These are phyloP conservation scores for Xenus cinereus DNA, from an alignment of 2,113 vertebrate genomes.

Conservation along the genomic window DNA sequence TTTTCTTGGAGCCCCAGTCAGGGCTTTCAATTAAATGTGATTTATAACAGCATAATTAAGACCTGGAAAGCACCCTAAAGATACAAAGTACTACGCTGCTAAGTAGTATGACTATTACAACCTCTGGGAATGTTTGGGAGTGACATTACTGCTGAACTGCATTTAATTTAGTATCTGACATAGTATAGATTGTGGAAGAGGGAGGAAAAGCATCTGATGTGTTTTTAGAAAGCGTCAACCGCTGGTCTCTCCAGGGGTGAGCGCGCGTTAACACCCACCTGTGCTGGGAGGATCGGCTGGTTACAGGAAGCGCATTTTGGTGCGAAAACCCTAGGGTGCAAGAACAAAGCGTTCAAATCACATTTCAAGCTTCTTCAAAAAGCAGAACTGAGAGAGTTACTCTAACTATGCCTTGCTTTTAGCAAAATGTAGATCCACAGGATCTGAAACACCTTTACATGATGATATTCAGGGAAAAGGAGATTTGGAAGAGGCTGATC, in stretches of 20 bases:
- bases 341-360: not conserved
- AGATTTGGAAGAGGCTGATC: not conserved
- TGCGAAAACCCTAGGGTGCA: conserved; percentile 88
- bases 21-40: not conserved
- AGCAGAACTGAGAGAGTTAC: not conserved
- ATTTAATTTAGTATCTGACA: not conserved
- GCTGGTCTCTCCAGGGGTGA: not conserved
- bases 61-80: conserved; percentile 9
- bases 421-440: not conserved
- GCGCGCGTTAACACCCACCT: conserved; percentile 76
- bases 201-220: not conserved
- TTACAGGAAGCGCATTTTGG: conserved; percentile 97
- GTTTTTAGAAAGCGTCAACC: not conserved
- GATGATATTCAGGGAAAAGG: not conserved
- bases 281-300: conserved; percentile 94
- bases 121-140: not conserved
- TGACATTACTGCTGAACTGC: not conserved
- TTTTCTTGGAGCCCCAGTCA: not conserved
- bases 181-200: not conserved
- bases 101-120: not conserved
- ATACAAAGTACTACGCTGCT: not conserved
- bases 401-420: not conserved
- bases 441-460: not conserved
- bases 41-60: not conserved
- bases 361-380: not conserved